phyloP scores from a whole-genome alignment of 1,140 invertebrate genomes.

The Bursaphelenchus mucronatus region DNA sequence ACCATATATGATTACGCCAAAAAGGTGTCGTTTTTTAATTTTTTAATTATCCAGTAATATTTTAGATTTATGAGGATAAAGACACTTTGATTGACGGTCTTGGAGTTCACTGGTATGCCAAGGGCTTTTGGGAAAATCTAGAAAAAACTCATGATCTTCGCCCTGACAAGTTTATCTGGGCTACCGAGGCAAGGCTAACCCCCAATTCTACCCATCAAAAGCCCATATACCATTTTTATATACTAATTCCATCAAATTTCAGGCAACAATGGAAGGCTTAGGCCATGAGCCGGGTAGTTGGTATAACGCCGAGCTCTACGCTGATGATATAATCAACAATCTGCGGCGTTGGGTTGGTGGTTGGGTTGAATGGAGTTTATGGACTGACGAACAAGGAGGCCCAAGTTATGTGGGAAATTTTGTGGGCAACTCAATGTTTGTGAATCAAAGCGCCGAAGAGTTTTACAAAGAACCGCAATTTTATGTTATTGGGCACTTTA shows the following conservation, averaged over 20 bases:
- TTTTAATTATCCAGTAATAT: too few relatives aligned
- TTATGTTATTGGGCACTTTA: conserved; percentile 74
- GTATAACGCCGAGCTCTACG: conserved; percentile 28
- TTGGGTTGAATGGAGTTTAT: conserved; percentile 80
- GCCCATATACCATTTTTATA: too few relatives aligned
- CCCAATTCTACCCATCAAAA: background rate
- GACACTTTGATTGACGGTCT: conserved; percentile 10
- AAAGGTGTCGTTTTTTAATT: conserved; percentile 2
- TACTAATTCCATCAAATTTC: conserved; percentile 20
- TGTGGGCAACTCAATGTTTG: conserved; percentile 75
- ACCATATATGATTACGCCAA: conserved; percentile 17
- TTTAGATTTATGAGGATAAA: conserved; percentile 8
- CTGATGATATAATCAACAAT: conserved; percentile 31
- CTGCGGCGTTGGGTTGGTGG: conserved; percentile 64
- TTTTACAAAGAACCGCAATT: conserved; percentile 86
- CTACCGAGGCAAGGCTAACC: conserved; percentile 24
- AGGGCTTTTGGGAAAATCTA: conserved; percentile 22
- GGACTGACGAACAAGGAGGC: conserved; percentile 72
- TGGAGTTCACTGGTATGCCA: conserved; percentile 18
- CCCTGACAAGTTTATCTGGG: conserved; percentile 36
- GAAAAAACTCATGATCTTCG: conserved; percentile 21
- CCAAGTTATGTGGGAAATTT: conserved; percentile 70
- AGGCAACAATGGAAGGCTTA: conserved; percentile 2
- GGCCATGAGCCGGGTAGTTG: conserved; percentile 32
- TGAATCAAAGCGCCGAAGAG: conserved; percentile 67